Percentiles rank a stretch among this genome's conserved stretches.
These are phyloP conservation scores for Triplophysa bombifrons DNA, from an alignment of 2,797 vertebrate species.

Conservation along the genomic window DNA sequence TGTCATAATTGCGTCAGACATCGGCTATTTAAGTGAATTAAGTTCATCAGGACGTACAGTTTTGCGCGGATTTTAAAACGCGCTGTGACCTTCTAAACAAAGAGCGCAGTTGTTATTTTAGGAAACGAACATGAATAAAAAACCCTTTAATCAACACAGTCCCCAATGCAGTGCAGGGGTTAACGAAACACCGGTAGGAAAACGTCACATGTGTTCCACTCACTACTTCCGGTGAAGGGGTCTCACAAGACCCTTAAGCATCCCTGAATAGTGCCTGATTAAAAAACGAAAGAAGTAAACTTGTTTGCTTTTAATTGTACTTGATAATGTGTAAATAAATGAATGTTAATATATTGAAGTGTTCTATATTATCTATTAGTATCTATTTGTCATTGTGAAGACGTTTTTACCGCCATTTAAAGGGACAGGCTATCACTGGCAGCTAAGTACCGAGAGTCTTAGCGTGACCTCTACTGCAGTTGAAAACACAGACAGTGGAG, in stretches of 20 bases:
- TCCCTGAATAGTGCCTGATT: slow-evolving; percentile 41
- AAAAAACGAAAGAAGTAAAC: background rate
- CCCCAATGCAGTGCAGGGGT: background rate
- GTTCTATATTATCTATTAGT: fast-evolving
- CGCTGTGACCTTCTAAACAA: background rate
- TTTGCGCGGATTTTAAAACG: background rate
- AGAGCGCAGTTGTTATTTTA: background rate
- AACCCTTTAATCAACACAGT: background rate
- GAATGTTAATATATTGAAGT: no score
- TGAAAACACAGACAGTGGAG: slow-evolving; percentile 75
- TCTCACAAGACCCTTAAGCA: background rate
- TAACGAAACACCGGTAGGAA: slow-evolving; percentile 41
- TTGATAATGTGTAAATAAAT: background rate
- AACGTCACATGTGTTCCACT: slow-evolving; percentile 46
- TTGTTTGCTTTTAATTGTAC: background rate
- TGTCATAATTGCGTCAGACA: background rate
- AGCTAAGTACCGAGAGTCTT: slow-evolving; percentile 61
- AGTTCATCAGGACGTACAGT: background rate
- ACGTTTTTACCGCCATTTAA: background rate
- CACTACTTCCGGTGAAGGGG: slow-evolving; percentile 46
- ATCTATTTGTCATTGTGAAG: background rate
- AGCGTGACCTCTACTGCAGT: slow-evolving; percentile 82
- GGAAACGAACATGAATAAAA: background rate
- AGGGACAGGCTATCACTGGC: slow-evolving; percentile 62
- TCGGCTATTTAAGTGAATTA: background rate